A percentile compares a stretch with the other conserved stretches of the same genome.
phyloP scores from a whole-genome alignment of 64 coral and sea anemone genomes.

The Pocillopora damicornis region DNA sequence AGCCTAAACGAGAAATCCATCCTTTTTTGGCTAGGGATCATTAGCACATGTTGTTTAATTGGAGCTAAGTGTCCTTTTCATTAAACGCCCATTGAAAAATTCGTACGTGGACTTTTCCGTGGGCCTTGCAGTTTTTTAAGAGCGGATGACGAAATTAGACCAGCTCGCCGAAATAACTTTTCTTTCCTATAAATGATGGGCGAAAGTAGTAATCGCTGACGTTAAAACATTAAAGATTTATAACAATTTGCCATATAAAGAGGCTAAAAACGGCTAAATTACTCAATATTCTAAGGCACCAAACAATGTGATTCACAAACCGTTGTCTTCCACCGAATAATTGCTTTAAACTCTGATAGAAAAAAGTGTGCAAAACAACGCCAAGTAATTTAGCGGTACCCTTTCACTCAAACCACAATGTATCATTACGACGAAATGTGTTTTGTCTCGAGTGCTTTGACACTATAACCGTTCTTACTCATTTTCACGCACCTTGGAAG shows the following conservation, averaged over 20 bases:
- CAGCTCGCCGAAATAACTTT: background rate
- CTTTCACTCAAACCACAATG: slow-evolving; percentile 24
- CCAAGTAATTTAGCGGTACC: slow-evolving; percentile 28
- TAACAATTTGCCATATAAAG: background rate
- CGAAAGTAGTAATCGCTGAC: slow-evolving; percentile 5
- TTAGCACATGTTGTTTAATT: slow-evolving; percentile 99
- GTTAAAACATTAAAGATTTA: background rate
- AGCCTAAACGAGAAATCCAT: background rate
- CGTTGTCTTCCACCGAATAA: slow-evolving; percentile 16
- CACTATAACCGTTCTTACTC: background rate
- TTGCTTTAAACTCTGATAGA: slow-evolving; percentile 29
- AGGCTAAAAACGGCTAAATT: slow-evolving; percentile 9
- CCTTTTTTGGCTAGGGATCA: slow-evolving; percentile 26
- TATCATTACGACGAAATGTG: background rate
- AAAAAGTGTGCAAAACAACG: slow-evolving; percentile 30
- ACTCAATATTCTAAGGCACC: slow-evolving; percentile 22
- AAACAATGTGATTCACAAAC: slow-evolving; percentile 10
- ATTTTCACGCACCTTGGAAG: background rate
- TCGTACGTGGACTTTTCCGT: slow-evolving; percentile 21
- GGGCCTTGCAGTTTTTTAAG: background rate
- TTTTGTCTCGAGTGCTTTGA: background rate
- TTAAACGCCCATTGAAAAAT: slow-evolving; percentile 62
- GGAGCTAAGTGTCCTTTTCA: slow-evolving; percentile 79
- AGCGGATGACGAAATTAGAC: background rate
- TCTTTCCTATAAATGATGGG: background rate